Evolutionary conservation across 2,113 vertebrate genomes (phyloP).

Genomic region (Antechinus flavipes): DNA sequence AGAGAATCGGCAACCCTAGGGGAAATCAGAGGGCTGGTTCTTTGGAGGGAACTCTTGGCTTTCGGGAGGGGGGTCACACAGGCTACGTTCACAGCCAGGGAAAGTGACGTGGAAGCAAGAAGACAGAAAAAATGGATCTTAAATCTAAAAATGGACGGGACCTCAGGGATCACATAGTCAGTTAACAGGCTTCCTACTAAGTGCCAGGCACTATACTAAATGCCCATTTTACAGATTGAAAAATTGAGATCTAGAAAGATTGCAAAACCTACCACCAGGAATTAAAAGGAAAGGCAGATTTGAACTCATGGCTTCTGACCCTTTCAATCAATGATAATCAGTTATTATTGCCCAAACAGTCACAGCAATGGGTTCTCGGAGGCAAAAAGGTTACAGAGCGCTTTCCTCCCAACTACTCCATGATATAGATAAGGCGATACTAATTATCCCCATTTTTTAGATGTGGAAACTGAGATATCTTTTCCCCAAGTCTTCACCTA

Average conservation of each 20-base stretch:
- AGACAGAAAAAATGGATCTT: background rate
- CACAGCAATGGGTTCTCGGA: too few species aligned
- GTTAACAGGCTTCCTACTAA: background rate
- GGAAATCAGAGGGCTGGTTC: background rate
- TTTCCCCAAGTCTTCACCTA: too few species aligned
- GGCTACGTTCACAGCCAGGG: constrained; percentile 36
- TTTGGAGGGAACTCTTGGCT: constrained; percentile 25
- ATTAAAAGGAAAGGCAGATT: background rate
- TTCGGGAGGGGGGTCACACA: background rate
- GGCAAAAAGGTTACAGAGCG: too few species aligned
- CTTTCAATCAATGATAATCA: background rate
- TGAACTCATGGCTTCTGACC: background rate
- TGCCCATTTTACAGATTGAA: background rate
- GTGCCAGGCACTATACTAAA: background rate
- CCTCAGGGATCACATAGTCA: background rate
- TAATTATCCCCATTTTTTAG: too few species aligned
- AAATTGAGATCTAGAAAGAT: background rate
- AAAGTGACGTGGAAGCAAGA: constrained; percentile 9
- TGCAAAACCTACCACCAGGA: background rate
- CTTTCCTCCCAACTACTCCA: too few species aligned
- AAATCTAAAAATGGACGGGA: constrained; percentile 15
- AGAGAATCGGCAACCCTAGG: constrained; percentile 1
- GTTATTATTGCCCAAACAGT: too few species aligned
- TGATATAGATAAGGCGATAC: too few species aligned
- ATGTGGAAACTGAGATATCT: too few species aligned